A percentile compares a stretch with the other conserved stretches of the same genome.
These are phyloP conservation scores for Leuciscus idus DNA, from an alignment of 2,113 vertebrate genomes.

Conservation along the genomic window DNA sequence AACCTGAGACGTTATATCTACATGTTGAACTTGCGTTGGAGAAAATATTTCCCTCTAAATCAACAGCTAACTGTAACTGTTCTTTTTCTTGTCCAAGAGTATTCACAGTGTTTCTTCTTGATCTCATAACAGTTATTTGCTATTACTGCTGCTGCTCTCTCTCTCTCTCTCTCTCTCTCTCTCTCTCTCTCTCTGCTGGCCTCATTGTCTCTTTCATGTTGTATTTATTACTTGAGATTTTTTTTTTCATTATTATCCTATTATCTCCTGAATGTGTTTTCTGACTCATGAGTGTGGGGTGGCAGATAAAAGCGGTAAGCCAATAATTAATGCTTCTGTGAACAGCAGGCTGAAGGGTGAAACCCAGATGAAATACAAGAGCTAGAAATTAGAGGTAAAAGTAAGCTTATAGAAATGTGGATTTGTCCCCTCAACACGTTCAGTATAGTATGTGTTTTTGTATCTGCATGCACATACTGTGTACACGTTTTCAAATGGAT, in stretches of 20 bases:
- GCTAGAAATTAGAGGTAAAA: conserved; percentile 4
- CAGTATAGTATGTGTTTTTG: neutral
- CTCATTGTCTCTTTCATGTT: conserved; percentile 51
- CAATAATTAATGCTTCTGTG: conserved; percentile 37
- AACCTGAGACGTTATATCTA: too few relatives aligned
- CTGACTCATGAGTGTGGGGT: conserved; percentile 46
- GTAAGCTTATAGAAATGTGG: neutral
- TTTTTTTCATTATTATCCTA: conserved; percentile 54
- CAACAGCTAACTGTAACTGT: neutral
- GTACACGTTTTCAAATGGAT: neutral
- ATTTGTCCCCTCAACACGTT: neutral
- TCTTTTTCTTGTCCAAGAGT: conserved; percentile 6
- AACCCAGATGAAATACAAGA: conserved; percentile 32
- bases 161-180: neutral
- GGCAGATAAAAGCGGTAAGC: conserved; percentile 38
- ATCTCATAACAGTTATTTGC: conserved; percentile 11
- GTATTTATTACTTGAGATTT: conserved; percentile 50
- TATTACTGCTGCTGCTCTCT: neutral
- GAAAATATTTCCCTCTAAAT: neutral
- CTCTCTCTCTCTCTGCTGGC: conserved; percentile 15
- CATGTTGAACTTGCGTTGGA: neutral
- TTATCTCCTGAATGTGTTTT: conserved; percentile 52
- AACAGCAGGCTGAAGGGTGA: conserved; percentile 17
- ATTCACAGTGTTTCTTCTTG: neutral
- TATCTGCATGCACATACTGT: neutral